Base-by-base conservation (phyloP, 53 echinoderm and acorn worm genomes). In the Patiria pectinifera region DNA sequence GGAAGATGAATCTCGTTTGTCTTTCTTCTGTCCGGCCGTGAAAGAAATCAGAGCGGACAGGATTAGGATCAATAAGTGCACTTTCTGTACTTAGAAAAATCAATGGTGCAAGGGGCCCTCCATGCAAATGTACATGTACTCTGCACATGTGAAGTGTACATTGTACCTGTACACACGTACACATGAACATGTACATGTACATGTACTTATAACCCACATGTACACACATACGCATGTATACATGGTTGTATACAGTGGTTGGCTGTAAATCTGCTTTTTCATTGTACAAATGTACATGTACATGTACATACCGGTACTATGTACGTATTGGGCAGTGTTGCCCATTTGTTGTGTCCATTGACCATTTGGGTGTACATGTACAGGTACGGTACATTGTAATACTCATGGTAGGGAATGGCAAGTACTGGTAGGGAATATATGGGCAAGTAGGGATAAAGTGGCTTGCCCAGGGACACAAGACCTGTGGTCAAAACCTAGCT, bases 1-100 rank as follows among this genome's bases (percentile, higher is more conserved):
- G 59, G 58, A 19, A 18, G 82, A 19, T 21, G 18, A 58, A 58
- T 59, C 21, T 19, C 10, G 21, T 82, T 53, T 59, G 60, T 59
- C 66, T 66, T 66, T 7, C 45, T 59, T 82, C 45, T 59, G 18
- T 6, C 47, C 48, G 12, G 9, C 82, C 24, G n/a, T 19, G 53
- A 4, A 82, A 5, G 59, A 59, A 82, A 82, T 82, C 82, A 59
- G 82, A 16, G 59, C 24, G 58, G 82, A 82, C n/a, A 24, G 70
- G 85, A 85, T 11, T 70, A 47, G 69, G 70, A 85, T 85, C 11
- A 85, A 46, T 85, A 62, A 7, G 10, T 44, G 70, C 70, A 69
- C 66, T 70, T 85, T 70, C 44, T 44, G 46, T 69, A 45, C 48
- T 85, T 85, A 46, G 69, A 23, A 78, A 35, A 78, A 78, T 78